Conservation (phyloP, 2,113 vertebrate genomes). For the Hypomesus transpacificus region DNA sequence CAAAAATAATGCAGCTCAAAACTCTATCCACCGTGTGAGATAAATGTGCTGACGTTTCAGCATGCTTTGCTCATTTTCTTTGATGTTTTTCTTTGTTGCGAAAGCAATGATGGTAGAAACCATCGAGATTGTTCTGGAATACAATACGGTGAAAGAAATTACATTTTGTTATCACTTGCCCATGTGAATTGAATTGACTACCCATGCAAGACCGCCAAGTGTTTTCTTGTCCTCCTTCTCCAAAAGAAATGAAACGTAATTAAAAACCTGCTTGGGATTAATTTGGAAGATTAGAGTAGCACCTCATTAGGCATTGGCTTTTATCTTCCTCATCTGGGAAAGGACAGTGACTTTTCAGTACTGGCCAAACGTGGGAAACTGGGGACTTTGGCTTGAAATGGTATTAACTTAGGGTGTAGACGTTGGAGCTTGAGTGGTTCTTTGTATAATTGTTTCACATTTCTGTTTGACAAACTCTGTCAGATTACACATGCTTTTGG, state of each 20-base stretch:
- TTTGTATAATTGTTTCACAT: neutral
- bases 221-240: neutral
- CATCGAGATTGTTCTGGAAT: conserved; percentile 10
- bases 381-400: too few species aligned
- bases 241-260: neutral
- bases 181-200: conserved; percentile 34
- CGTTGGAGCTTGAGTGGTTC: too few species aligned
- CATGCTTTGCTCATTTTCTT: conserved; percentile 5
- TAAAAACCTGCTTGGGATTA: neutral
- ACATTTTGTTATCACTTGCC: conserved; percentile 32
- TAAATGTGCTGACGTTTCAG: conserved; percentile 16
- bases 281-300: neutral
- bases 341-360: neutral
- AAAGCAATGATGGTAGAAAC: too few species aligned
- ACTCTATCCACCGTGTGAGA: conserved; percentile 12
- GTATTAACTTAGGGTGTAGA: too few species aligned
- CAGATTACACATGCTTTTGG: neutral
- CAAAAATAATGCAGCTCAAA: conserved; percentile 12
- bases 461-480: neutral
- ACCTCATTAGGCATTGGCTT: neutral
- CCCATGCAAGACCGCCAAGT: conserved; percentile 25
- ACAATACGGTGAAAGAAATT: conserved; percentile 25
- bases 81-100: neutral
- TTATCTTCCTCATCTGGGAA: conserved; percentile 6
- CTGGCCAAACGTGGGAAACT: too few species aligned